phyloP scores from a whole-genome alignment of 2,113 vertebrate species.

The Arizona elegans region DNA sequence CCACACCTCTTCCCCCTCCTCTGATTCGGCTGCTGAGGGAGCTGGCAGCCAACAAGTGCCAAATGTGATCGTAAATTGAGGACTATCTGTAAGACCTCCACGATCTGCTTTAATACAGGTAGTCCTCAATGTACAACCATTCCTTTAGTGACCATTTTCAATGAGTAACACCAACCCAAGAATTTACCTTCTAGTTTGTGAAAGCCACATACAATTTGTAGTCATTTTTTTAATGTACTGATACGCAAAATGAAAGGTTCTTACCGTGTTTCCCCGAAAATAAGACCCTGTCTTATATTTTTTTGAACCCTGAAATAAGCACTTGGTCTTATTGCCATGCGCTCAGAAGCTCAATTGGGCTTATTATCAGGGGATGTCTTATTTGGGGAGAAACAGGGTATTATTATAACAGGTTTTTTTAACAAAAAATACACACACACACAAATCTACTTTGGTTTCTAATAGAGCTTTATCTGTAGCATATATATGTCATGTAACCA shows the following conservation, averaged over 20 bases:
- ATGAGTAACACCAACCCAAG: neutral
- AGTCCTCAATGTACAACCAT: neutral
- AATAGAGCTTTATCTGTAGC: conserved; percentile 74
- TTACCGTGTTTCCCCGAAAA: conserved; percentile 9
- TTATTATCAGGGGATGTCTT: no score
- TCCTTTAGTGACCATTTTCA: neutral
- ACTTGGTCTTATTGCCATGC: no score
- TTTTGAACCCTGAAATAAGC: no score
- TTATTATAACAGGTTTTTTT: conserved; percentile 66
- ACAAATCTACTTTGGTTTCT: conserved; percentile 67
- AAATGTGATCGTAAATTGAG: neutral
- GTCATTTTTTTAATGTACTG: conserved; percentile 74
- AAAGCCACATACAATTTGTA: conserved; percentile 64
- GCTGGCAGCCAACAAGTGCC: no score
- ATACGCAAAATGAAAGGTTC: conserved; percentile 75
- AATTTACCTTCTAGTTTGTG: conserved; percentile 48
- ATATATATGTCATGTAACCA: conserved; percentile 67
- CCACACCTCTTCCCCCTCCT: no score
- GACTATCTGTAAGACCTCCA: conserved; percentile 20
- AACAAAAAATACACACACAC: neutral
- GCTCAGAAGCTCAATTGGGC: no score
- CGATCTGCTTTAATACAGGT: conserved; percentile 56
- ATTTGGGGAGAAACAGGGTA: neutral
- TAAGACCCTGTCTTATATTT: no score
- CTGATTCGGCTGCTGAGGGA: no score